Evolutionary conservation across 2,797 vertebrate species (phyloP).

Genomic region (Anisognathus igniventris): DNA sequence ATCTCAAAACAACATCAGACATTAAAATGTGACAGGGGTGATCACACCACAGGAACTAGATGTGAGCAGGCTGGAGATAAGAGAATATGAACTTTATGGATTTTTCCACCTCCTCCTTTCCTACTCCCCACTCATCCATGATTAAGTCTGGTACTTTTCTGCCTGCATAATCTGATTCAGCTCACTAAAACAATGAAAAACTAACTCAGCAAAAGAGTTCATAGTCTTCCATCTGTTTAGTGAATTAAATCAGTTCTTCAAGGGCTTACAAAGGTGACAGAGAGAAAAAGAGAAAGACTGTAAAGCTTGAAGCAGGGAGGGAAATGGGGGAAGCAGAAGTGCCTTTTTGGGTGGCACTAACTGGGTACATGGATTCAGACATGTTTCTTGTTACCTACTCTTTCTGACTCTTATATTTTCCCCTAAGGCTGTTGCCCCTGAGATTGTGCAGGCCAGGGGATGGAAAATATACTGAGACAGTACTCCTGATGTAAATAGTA

Average conservation of each 20-base stretch:
- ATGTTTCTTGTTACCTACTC: not conserved
- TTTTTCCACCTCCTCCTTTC: not conserved
- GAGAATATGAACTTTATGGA: not conserved
- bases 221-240: not conserved
- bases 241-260: not conserved
- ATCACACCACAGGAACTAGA: not conserved
- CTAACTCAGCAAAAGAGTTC: not conserved
- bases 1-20: not conserved
- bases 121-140: not conserved
- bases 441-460: not conserved
- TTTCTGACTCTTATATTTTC: not conserved
- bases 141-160: not conserved
- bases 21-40: not conserved
- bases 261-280: not conserved
- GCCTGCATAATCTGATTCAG: not conserved
- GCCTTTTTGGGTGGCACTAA: not conserved
- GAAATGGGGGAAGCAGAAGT: not conserved
- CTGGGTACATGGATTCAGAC: not conserved
- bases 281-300: not conserved
- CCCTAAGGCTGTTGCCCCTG: not conserved
- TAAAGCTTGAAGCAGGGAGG: not conserved
- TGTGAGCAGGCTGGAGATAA: not conserved
- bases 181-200: not conserved
- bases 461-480: not conserved
- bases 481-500: not conserved